Percentiles rank a stretch among this genome's conserved stretches.
Evolutionary conservation across 2,113 vertebrate genomes (phyloP).

Genomic region (Falco punctatus): DNA sequence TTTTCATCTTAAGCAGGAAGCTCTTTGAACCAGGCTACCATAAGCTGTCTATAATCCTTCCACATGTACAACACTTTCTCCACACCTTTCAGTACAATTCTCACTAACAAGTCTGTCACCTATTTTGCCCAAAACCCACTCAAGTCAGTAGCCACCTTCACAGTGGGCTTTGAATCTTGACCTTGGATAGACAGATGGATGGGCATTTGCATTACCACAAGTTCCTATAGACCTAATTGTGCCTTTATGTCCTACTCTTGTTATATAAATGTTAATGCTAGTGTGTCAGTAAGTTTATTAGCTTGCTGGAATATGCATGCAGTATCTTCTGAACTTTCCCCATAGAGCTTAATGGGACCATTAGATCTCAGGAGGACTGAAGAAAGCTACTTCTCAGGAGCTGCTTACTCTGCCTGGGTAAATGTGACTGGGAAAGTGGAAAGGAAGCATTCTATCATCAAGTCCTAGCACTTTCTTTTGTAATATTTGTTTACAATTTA

Average conservation of each 20-base stretch:
- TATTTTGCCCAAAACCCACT: neutral
- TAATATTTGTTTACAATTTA: neutral
- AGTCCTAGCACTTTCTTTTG: neutral
- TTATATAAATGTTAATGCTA: slow-evolving; percentile 1
- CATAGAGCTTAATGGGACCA: neutral
- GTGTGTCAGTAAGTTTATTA: neutral
- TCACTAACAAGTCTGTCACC: neutral
- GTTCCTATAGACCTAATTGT: neutral
- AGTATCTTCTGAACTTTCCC: neutral
- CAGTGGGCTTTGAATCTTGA: neutral
- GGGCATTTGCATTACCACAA: neutral
- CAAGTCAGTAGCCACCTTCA: neutral
- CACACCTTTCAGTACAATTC: neutral
- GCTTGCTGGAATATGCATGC: neutral
- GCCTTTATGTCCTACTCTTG: neutral
- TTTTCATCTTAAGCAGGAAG: slow-evolving; percentile 22
- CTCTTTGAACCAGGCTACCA: neutral
- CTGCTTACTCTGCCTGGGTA: neutral
- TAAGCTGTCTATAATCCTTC: neutral
- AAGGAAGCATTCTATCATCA: neutral
- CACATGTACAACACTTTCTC: neutral
- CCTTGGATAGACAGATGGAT: neutral
- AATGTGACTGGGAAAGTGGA: neutral
- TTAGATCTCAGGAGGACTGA: neutral
- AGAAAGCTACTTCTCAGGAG: neutral